Evolutionary conservation across 2,797 vertebrate genomes (phyloP), one percentile per base, ranked within the genome.

Genomic region (Salarias fasciatus): DNA sequence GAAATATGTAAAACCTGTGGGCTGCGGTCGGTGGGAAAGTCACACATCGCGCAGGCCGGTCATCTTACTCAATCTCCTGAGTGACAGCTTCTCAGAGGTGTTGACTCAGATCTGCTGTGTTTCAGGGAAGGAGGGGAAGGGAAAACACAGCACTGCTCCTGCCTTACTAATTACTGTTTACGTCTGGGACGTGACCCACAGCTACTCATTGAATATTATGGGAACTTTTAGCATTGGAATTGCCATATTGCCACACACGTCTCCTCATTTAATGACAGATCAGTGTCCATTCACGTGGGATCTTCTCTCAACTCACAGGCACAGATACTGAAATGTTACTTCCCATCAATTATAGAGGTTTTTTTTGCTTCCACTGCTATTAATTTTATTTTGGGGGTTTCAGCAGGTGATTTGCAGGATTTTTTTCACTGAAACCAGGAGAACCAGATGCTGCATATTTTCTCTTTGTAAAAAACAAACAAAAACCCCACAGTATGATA

Each of bases 91-190:
- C 61, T 77, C 38, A 76, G 74, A 78, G 62, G 13, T 24, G 79
- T 61, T 88, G 86, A 88, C 53, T 86, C 86, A 89, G 52, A 81
- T 36, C 40, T 1, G 40, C 14, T 40, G 30, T 46, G 52, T 72
- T 84, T 86, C 84, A 82, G 69, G 82, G 74, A 87, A 88, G 80
- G 2, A 44, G 50, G 24, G 56, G 29, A 48, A 31, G 84, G 87
- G 85, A 62, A 87, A 86, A 43, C 11, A 84, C 83, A 44, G 51
- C 11, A 12, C 44, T 1, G 66, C 43, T 64, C 64, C 69, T 72
- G 72, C 79, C 76, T 74, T 77, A 70, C 54, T 84, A 61, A 76
- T 62, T 1, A 37, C 9, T 55, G 69, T 43, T 43, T 42, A 11
- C 11, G 45, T 53, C 28, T 52, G 64, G 60, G 63, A 54, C 55